Evolutionary conservation across 2,113 vertebrate genomes (phyloP).

Genomic region (Sinocyclocheilus anophthalmus): DNA sequence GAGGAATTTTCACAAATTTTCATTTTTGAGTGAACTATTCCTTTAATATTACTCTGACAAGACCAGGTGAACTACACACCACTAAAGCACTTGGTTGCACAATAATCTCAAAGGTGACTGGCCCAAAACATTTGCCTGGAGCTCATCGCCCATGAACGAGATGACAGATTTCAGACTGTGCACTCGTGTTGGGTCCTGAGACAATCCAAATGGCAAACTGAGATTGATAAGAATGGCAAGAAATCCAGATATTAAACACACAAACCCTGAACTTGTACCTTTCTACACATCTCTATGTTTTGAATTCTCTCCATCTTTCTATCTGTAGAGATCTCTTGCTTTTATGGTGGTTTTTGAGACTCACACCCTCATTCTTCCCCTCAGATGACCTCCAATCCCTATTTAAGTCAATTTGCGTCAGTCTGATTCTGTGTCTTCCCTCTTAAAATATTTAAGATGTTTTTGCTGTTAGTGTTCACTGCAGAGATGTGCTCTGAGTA

Average conservation of each 20-base stretch:
- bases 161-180: background rate
- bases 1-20: no score
- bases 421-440: background rate
- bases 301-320: background rate
- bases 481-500: constrained; percentile 8
- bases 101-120: background rate
- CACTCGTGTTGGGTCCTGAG: background rate
- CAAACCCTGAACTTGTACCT: background rate
- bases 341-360: background rate
- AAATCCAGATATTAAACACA: background rate
- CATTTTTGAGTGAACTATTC: no score
- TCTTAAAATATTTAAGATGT: constrained; percentile 38
- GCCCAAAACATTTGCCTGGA: background rate
- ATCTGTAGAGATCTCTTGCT: background rate
- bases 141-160: background rate
- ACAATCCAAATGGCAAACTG: background rate
- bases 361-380: background rate
- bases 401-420: constrained; percentile 4
- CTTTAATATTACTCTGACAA: no score
- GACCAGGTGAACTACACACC: no score
- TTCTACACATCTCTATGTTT: no score
- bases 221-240: background rate
- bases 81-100: background rate
- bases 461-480: constrained; percentile 24
- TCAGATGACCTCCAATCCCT: constrained; percentile 26